Evolutionary conservation across 2,888 invertebrate genomes (phyloP).

Genomic region (Amiota communis): DNA sequence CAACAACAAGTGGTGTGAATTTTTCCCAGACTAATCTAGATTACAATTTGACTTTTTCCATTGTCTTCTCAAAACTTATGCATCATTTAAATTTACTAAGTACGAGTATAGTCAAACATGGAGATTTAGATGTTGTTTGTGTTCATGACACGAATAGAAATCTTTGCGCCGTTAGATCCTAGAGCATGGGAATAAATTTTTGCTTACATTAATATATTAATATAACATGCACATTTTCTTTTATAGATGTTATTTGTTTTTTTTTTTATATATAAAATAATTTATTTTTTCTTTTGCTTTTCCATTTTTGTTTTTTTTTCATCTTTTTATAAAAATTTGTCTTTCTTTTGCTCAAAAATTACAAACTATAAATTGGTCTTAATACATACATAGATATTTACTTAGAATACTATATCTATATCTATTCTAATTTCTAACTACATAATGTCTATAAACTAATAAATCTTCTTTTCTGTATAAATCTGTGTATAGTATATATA

Average conservation of each 20-base stretch:
- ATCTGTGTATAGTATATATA: constrained; percentile 20
- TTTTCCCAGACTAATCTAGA: constrained; percentile 47
- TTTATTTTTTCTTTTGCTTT: constrained; percentile 47
- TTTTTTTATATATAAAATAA: constrained; percentile 43
- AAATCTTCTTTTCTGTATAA: neutral
- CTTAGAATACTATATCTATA: too few species aligned
- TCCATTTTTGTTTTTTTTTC: constrained; percentile 35
- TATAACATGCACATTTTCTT: neutral
- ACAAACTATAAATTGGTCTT: too few species aligned
- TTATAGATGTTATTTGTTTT: neutral
- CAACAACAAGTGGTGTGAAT: neutral
- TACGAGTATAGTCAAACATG: neutral
- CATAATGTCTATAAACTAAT: too few species aligned
- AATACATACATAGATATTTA: too few species aligned
- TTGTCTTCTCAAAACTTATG: constrained; percentile 5
- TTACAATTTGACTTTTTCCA: constrained; percentile 24
- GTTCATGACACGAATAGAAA: constrained; percentile 40
- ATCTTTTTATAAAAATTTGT: constrained; percentile 47
- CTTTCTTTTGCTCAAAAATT: constrained; percentile 48
- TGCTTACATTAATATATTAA: neutral
- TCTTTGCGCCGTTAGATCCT: neutral
- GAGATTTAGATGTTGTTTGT: neutral
- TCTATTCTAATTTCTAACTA: too few species aligned
- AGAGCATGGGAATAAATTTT: neutral
- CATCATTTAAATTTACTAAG: neutral